Evolutionary conservation across 2,888 invertebrate genomes (phyloP).

Genomic region (Chymomyza caudatula): DNA sequence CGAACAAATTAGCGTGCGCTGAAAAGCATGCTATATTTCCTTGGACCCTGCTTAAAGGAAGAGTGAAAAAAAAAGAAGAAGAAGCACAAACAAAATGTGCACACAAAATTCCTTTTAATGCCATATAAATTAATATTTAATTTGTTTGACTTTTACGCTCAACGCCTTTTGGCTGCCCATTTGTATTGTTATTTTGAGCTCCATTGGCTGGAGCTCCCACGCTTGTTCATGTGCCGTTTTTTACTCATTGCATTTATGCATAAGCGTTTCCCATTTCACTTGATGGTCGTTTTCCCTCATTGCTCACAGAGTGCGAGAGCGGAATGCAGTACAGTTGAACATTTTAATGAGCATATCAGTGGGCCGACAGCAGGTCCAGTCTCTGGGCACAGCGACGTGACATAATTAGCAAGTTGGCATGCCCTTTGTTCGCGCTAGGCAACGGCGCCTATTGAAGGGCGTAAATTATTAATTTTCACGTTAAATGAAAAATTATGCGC

Average conservation of each 20-base stretch:
- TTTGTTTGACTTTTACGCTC: constrained; percentile 9
- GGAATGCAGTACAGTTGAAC: background rate
- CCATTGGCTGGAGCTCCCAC: too few relatives aligned
- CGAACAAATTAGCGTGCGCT: background rate
- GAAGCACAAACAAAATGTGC: background rate
- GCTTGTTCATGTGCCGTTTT: background rate
- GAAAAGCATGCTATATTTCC: background rate
- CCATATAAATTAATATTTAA: constrained; percentile 10
- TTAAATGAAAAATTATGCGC: constrained; percentile 72
- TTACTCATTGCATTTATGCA: background rate
- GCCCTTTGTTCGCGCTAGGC: background rate
- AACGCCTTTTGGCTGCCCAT: background rate
- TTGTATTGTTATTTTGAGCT: background rate
- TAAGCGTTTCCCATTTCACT: background rate
- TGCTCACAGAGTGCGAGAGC: background rate
- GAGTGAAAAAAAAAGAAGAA: background rate
- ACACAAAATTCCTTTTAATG: constrained; percentile 18
- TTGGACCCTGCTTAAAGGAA: too few relatives aligned
- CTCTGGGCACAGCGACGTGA: constrained; percentile 46
- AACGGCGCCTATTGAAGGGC: constrained; percentile 15
- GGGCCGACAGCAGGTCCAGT: background rate
- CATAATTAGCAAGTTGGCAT: constrained; percentile 52
- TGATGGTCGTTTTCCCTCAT: background rate
- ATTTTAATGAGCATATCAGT: constrained; percentile 7
- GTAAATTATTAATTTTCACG: constrained; percentile 70